phyloP scores from a whole-genome alignment of 2,797 vertebrate species.

The Poecilia velifera region DNA sequence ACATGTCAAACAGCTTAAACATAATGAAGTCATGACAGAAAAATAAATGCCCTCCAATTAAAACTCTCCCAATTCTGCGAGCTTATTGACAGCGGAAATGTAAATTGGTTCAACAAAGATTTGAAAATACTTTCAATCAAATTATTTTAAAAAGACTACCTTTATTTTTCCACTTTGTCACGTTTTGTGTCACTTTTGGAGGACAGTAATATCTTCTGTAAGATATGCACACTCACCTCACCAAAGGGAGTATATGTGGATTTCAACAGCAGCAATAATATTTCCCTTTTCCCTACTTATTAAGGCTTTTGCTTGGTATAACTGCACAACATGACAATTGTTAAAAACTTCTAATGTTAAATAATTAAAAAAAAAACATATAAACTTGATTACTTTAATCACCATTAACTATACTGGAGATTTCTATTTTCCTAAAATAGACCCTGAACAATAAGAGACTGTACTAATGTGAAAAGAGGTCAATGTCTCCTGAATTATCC shows the following conservation, averaged over 20 bases:
- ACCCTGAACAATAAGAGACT: conserved; percentile 4
- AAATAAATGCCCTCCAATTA: conserved; percentile 21
- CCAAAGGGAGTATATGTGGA: background rate
- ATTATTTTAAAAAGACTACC: background rate
- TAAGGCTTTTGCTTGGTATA: background rate
- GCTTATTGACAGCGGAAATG: background rate
- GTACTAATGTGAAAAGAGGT: conserved; percentile 48
- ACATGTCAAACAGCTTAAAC: background rate
- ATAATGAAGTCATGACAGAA: conserved; percentile 2
- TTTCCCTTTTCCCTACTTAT: background rate
- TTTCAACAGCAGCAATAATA: background rate
- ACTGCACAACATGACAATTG: background rate
- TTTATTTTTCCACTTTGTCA: background rate
- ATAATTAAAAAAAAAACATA: no score
- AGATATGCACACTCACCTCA: background rate
- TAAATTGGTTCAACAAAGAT: background rate
- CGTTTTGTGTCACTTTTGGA: background rate
- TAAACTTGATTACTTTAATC: conserved; percentile 21
- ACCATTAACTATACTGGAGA: conserved; percentile 1
- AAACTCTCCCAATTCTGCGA: conserved; percentile 7
- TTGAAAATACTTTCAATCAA: background rate
- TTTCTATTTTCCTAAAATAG: conserved; percentile 17
- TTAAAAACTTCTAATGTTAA: no score
- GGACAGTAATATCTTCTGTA: background rate
- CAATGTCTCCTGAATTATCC: conserved; percentile 69